These are phyloP conservation scores for Dicyema japonicum DNA, from an alignment of 1,140 invertebrate species.

Conservation along the genomic window DNA sequence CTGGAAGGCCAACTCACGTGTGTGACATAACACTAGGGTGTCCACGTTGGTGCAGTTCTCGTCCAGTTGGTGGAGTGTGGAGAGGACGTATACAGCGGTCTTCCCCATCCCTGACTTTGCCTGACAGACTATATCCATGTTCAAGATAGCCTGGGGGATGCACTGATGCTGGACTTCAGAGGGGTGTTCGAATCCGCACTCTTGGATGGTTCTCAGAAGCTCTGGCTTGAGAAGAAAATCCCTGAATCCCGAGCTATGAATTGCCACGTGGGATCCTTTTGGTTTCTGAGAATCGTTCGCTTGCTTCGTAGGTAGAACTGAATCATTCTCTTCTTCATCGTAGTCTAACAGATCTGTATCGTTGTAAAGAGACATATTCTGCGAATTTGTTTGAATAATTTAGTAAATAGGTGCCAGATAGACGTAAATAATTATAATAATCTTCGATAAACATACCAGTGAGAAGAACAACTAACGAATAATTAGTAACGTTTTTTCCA, in stretches of 20 bases:
- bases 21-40: conserved; percentile 87
- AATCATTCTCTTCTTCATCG: conserved; percentile 18
- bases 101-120: conserved; percentile 99
- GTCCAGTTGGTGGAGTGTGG: conserved; percentile 70
- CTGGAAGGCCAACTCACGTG: conserved; percentile 81
- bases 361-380: too few relatives aligned
- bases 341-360: conserved; percentile 22
- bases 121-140: conserved; percentile 94
- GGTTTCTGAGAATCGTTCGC: conserved; percentile 15
- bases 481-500: too few relatives aligned
- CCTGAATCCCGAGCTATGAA: conserved; percentile 52
- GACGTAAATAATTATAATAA: too few relatives aligned
- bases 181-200: conserved; percentile 97
- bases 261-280: conserved; percentile 55
- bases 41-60: too few relatives aligned
- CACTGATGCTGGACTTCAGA: conserved; percentile 34
- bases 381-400: too few relatives aligned
- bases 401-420: too few relatives aligned
- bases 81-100: conserved; percentile 89
- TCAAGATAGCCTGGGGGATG: conserved; percentile 40
- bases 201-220: conserved; percentile 74
- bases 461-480: too few relatives aligned
- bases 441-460: too few relatives aligned
- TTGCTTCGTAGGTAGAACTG: conserved; percentile 9
- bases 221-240: conserved; percentile 75